phyloP scores from a whole-genome alignment of 1,140 invertebrate genomes.

The Centruroides sculpturatus region DNA sequence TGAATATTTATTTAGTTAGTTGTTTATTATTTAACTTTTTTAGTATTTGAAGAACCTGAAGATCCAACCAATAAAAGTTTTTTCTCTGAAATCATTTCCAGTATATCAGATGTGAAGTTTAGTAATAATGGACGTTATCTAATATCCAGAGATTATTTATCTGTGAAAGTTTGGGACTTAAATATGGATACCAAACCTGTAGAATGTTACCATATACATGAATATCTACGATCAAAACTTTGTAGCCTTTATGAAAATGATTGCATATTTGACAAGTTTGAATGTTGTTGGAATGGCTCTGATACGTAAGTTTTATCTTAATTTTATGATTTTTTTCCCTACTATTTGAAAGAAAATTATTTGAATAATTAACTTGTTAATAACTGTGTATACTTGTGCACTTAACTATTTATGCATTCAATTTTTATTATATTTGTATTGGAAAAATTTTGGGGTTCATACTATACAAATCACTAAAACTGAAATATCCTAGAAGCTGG shows the following conservation, averaged over 20 bases:
- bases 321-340: background rate
- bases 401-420: no score
- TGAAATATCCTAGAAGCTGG: no score
- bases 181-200: constrained; percentile 98
- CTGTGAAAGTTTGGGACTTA: constrained; percentile 99
- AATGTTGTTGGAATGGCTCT: constrained; percentile 98
- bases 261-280: constrained; percentile 99
- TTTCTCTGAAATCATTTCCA: constrained; percentile 99
- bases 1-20: no score
- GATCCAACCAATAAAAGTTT: constrained; percentile 93
- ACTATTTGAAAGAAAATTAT: no score
- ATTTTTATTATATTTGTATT: no score
- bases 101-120: constrained; percentile 98
- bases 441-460: no score
- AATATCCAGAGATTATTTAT: constrained; percentile 98
- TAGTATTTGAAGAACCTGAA: constrained; percentile 96
- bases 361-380: no score
- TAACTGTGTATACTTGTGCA: no score
- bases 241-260: constrained; percentile 99
- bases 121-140: constrained; percentile 97
- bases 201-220: constrained; percentile 97
- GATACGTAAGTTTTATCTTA: constrained; percentile 48
- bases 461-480: no score
- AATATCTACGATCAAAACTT: constrained; percentile 93
- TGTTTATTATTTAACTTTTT: background rate